Conservation (phyloP, 2,888 invertebrate genomes). For the Taphrorychus bicolor region DNA sequence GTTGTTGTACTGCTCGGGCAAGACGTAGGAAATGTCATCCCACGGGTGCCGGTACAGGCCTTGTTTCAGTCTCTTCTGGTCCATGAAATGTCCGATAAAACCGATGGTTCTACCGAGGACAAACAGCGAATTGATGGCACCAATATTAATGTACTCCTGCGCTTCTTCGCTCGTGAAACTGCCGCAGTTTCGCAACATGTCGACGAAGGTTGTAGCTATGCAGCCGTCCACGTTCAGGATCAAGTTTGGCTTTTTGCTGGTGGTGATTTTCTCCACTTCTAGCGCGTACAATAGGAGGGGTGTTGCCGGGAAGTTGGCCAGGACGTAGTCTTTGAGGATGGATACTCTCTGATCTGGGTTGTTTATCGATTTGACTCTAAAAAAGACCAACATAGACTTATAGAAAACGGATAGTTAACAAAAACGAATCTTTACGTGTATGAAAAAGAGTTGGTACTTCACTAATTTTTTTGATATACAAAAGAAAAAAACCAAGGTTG, state of each 20-base stretch:
- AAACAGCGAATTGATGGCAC: slow-evolving; percentile 97
- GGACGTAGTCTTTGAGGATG: slow-evolving; percentile 94
- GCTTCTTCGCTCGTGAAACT: slow-evolving; percentile 97
- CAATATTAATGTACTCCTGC: slow-evolving; percentile 96
- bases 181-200: slow-evolving; percentile 92
- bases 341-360: slow-evolving; percentile 99
- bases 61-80: slow-evolving; percentile 98
- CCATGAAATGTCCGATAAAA: slow-evolving; percentile 98
- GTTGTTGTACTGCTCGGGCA: slow-evolving; percentile 74
- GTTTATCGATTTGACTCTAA: slow-evolving; percentile 85
- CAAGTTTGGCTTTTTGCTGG: slow-evolving; percentile 99
- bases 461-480: neutral
- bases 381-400: too few species aligned
- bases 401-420: neutral
- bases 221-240: slow-evolving; percentile 99
- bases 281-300: slow-evolving; percentile 95
- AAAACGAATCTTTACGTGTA: too few species aligned
- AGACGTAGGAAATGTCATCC: slow-evolving; percentile 95
- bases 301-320: slow-evolving; percentile 91
- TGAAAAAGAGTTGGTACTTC: too few species aligned
- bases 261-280: slow-evolving; percentile 98
- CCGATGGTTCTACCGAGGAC: slow-evolving; percentile 98
- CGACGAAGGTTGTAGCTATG: slow-evolving; percentile 97
- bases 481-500: too few species aligned
- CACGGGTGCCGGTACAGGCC: slow-evolving; percentile 99